Base-by-base conservation (phyloP, 1,140 invertebrate genomes). In the Zaprionus tsacasi region DNA sequence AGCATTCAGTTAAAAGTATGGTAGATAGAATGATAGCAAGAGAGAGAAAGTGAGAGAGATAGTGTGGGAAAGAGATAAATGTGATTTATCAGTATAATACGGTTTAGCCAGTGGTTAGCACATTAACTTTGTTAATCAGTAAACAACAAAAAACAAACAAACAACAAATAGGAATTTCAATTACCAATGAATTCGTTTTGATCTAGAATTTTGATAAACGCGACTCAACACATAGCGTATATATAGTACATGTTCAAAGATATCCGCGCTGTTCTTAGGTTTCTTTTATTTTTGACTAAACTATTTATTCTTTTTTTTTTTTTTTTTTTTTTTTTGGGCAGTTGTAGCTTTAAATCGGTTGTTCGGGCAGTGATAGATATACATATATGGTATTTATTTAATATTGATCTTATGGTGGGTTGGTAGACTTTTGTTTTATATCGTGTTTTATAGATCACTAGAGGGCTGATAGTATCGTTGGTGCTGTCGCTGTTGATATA, bases 401-500 rank as follows among this genome's bases (percentile, higher is more conserved):
- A 38, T 65, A 38, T 65, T 59, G 25, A 64, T 38, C n/a, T 70
- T 75, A 57, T 80, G 68, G 68, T 77, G 66, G 71, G 79, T 72
- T 70, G 35, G 56, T 71, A 66, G 30, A 56, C 35, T 70, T 48
- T 43, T 35, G 7, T 5, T 55, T 73, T 35, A 36, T 61, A 67
- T 21, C 71, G 15, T 17, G 17, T 57, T 76, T 54, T 52, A 92
- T 70, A 92, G 77, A 79, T 92, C 91, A 75, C 91, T 92, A 89
- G 91, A 92, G 68, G 91, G 91, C 76, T 92, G 91, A 88, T 92
- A 91, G 89, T 92, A 92, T 63, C 89, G 89, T 78, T 92, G 91
- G 71, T 91, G 91, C 73, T 91, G 83, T 75, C 87, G 82, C 78
- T 92, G 92, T 65, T 92, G 91, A 80, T 92, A 91, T 64, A 92